Conservation (phyloP, 2,888 invertebrate species). For the Callyntrura sp. region DNA sequence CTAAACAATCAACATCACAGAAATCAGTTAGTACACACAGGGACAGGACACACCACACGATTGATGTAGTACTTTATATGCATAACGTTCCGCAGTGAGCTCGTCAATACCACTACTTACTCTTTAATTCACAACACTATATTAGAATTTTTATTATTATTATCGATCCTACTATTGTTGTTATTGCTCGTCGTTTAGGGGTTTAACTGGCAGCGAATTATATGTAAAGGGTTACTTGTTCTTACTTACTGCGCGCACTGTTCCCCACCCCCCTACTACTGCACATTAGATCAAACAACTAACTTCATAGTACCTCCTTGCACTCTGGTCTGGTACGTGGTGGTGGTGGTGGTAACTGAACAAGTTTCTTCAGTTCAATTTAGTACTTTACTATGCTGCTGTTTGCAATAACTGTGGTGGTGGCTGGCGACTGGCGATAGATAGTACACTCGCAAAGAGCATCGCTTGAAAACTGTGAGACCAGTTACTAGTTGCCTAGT, state of each 20-base stretch:
- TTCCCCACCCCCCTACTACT: background rate
- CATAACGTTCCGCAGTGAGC: background rate
- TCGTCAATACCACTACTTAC: background rate
- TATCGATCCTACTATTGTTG: background rate
- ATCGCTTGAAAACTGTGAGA: slow-evolving; percentile 45
- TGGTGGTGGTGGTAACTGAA: background rate
- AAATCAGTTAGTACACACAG: slow-evolving; percentile 9
- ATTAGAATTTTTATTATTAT: background rate
- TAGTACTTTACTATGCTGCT: background rate
- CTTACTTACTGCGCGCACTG: background rate
- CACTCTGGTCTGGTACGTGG: background rate
- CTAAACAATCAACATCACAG: slow-evolving; percentile 3
- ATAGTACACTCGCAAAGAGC: slow-evolving; percentile 42
- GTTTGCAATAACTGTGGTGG: background rate
- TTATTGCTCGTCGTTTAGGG: background rate
- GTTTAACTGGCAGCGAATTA: background rate
- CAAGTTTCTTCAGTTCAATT: slow-evolving; percentile 56
- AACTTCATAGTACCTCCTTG: background rate
- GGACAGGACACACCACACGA: background rate
- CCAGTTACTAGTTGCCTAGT: background rate
- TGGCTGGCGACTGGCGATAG: background rate
- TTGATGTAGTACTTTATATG: too few relatives aligned
- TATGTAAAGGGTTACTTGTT: background rate
- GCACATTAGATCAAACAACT: background rate
- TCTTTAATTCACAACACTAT: background rate